Evolutionary conservation across 2,888 invertebrate species (phyloP), one percentile per base, ranked within the genome.

Genomic region (Melipona beecheii): DNA sequence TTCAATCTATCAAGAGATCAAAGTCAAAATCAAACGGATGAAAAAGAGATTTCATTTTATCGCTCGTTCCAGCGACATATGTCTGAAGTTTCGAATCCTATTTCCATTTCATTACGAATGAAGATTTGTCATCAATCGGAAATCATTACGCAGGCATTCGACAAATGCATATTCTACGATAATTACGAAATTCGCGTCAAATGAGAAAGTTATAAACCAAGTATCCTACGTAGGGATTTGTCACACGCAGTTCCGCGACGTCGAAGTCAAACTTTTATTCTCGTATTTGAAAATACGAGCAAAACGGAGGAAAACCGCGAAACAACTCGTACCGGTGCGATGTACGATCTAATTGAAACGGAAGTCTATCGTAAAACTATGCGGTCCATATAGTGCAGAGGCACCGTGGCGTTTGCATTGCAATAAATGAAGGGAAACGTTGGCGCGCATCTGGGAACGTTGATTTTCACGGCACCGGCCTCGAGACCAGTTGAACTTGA

Each of bases 401-500:
- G 19, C 62, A 31, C n/a, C 60, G n/a, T 24, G 64, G n/a, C 31
- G 62, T 49, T 73, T 24, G 73, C 43, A 54, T 70, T 54, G 65
- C 65, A 66, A 74, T 70, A 43, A 71, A 69, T 13, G 77, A 81
- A 62, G 75, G 68, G 54, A 56, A 72, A 74, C 56, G 54, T 66
- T n/a, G 71, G 68, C 74, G 60, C 70, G 54, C 66, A 70, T 54
- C 54, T 76, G 62, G 71, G 31, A 31, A 66, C 69, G 62, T 36
- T 60, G 83, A 83, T 83, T 78, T 77, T 68, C 36, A 54, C 31
- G n/a, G 27, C n/a, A n/a, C 31, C 43, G n/a, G 70, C 49, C 62
- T 54, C 65, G 66, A 62, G 70, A 76, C 56, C 74, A 78, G 69
- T 84, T 78, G 77, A 83, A 74, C 74, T 71, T 78, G 84, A 84